Base-by-base conservation (phyloP, 2,888 invertebrate species). In the Euclidia mi region DNA sequence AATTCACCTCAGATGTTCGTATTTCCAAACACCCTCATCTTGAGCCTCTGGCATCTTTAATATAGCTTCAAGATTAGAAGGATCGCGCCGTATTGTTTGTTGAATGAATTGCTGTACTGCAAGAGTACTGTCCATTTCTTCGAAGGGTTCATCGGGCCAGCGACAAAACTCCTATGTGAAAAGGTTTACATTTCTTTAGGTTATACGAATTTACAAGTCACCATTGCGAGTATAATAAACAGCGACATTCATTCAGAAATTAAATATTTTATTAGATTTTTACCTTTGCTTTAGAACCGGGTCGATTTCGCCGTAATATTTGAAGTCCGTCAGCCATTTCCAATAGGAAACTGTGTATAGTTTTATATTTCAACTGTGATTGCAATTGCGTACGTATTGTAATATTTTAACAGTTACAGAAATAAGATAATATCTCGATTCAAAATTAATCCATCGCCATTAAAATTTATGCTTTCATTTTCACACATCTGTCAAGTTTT, bases 1-100 rank as follows among this genome's bases (percentile, higher is more conserved):
- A 18, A n/a, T 40, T 4, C 89, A 97, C 98, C 98, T 96, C 57
- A 99, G 95, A 95, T 99, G 99, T 94, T 99, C 99, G 89, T 99
- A 99, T 94, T 99, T 99, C 99, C 99, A 99, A 43, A 99, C 99
- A 32, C 99, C 99, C 90, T 99, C 99, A 87, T 99, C 99, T 91
- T 99, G 99, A 14, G 98, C 97, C 76, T 99, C 99, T 1, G 99
- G 99, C 95, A 99, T 98, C 79, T 97, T 98, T 44, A 99, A 94
- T 81, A 99, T 99, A 56, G 97, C 95, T 80, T 99, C 99, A 57
- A 99, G 97, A 94, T 99, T 98, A 7, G 97, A 96, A 18, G 98
- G 98, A 90, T 99, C 98, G 65, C 97, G 96, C 71, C 98, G 96
- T 76, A 99, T 99, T 71, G 98, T 96, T 94, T 99, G 99, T 90